These are phyloP conservation scores for Monarcha castaneiventris DNA, from an alignment of 2,113 vertebrate species.

Conservation along the genomic window DNA sequence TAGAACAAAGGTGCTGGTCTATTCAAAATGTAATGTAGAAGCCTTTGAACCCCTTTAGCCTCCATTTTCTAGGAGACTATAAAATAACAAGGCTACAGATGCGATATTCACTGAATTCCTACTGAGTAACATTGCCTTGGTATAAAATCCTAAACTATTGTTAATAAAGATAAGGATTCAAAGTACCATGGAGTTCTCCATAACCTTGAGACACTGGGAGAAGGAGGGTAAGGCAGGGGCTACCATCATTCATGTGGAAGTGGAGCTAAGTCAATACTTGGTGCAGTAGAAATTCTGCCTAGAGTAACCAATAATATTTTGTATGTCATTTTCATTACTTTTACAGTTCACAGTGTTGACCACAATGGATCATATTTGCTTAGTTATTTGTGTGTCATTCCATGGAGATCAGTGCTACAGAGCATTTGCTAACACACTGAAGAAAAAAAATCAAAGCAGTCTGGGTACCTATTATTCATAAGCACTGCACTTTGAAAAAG, in stretches of 20 bases:
- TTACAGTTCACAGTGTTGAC: background rate
- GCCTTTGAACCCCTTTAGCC: background rate
- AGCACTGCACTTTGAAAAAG: slow-evolving; percentile 6
- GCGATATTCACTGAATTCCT: background rate
- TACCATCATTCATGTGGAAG: background rate
- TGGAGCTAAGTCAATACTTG: background rate
- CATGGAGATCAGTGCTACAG: background rate
- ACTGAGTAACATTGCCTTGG: background rate
- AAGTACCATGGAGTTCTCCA: background rate
- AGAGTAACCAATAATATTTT: background rate
- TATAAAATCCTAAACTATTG: background rate
- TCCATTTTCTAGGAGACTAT: background rate
- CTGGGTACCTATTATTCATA: slow-evolving; percentile 16
- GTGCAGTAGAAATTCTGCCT: background rate
- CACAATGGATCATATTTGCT: background rate
- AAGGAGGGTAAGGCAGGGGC: background rate
- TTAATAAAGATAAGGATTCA: background rate
- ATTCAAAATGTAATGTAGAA: slow-evolving; percentile 12
- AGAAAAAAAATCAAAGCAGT: background rate
- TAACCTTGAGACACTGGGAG: background rate
- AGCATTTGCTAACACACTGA: background rate
- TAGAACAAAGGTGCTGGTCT: slow-evolving; percentile 17
- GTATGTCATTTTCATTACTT: background rate
- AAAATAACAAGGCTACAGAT: background rate
- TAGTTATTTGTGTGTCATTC: slow-evolving; percentile 7